These are phyloP conservation scores for Daubentonia madagascariensis DNA, from an alignment of 2,113 vertebrate species.

Conservation along the genomic window DNA sequence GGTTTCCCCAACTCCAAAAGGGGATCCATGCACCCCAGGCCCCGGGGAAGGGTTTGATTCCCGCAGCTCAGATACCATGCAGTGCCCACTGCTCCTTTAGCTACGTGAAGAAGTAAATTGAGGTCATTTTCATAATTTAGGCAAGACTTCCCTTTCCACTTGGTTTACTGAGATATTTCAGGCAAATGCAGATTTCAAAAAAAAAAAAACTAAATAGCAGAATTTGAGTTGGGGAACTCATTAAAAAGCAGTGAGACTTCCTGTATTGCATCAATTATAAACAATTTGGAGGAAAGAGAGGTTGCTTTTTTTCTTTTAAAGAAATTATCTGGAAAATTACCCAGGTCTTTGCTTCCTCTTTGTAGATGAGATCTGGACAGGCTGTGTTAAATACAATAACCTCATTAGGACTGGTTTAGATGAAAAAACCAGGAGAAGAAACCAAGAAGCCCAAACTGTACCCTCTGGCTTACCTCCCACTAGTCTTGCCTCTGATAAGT, in stretches of 20 bases:
- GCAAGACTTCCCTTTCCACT: constrained; percentile 33
- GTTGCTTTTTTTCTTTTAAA: constrained; percentile 60
- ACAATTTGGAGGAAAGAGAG: constrained; percentile 57
- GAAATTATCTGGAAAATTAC: constrained; percentile 74
- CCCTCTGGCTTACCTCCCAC: neutral
- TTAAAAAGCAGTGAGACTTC: constrained; percentile 70
- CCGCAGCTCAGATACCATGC: neutral
- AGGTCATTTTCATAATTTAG: constrained; percentile 63
- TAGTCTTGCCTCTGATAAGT: neutral
- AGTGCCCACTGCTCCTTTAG: neutral
- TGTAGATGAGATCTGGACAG: constrained; percentile 37
- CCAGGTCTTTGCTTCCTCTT: constrained; percentile 64
- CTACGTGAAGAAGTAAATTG: constrained; percentile 27
- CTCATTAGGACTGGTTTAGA: constrained; percentile 20
- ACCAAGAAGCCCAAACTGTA: neutral
- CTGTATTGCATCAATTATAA: constrained; percentile 70
- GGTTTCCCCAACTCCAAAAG: neutral
- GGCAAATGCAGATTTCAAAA: constrained; percentile 63
- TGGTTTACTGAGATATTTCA: constrained; percentile 66
- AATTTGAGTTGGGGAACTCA: constrained; percentile 71
- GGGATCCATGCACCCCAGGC: no score
- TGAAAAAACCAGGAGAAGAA: constrained; percentile 18
- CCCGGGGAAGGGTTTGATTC: neutral
- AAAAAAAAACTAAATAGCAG: constrained; percentile 59
- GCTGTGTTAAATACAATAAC: constrained; percentile 28